phyloP scores from a whole-genome alignment of 2,113 vertebrate species.

The Probosciger aterrimus region DNA sequence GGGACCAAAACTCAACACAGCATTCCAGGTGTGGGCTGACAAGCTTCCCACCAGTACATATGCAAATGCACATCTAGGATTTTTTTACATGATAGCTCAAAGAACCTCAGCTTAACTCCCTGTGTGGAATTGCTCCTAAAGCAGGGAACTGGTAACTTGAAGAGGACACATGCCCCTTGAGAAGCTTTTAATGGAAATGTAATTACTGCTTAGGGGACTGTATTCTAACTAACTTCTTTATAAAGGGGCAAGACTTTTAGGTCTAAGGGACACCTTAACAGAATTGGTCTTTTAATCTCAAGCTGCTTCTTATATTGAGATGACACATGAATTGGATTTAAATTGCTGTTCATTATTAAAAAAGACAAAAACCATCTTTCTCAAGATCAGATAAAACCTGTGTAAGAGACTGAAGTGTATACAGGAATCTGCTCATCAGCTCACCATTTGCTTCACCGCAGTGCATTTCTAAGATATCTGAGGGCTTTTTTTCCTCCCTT shows the following conservation, averaged over 20 bases:
- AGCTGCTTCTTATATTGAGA: background rate
- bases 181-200: background rate
- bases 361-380: background rate
- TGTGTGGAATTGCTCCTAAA: background rate
- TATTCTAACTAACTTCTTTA: background rate
- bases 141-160: background rate
- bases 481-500: background rate
- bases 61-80: background rate
- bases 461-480: background rate
- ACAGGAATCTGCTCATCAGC: background rate
- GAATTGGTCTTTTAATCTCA: background rate
- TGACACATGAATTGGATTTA: background rate
- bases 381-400: background rate
- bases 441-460: accelerated
- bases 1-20: background rate
- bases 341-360: background rate
- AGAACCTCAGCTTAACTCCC: background rate
- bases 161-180: background rate
- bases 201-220: background rate
- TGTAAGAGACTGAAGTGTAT: background rate
- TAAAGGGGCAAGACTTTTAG: background rate
- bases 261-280: background rate
- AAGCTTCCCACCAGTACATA: background rate
- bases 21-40: background rate
- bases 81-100: background rate